phyloP scores from a whole-genome alignment of 2,113 vertebrate species.

The Istiophorus platypterus region DNA sequence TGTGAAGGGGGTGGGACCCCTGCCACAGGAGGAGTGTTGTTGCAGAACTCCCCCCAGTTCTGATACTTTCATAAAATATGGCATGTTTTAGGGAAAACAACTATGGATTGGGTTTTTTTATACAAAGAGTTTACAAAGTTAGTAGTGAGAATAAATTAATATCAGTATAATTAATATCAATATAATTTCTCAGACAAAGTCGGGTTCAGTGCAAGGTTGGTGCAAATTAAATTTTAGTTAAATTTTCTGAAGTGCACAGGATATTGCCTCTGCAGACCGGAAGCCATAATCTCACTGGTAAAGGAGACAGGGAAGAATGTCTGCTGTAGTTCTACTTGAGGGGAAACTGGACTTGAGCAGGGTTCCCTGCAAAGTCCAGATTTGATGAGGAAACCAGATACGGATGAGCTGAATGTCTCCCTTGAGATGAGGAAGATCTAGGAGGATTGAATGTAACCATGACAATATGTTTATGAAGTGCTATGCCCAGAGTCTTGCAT shows the following conservation, averaged over 20 bases:
- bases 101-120: not conserved
- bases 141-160: not conserved
- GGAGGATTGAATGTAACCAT: conserved; percentile 41
- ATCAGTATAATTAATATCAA: not conserved
- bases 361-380: conserved; percentile 37
- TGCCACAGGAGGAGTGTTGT: conserved; percentile 66
- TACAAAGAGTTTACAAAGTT: not conserved
- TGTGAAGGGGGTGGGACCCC: conserved; percentile 78
- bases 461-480: conserved; percentile 21
- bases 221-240: conserved; percentile 21
- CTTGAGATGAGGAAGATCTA: conserved; percentile 42
- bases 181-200: not conserved
- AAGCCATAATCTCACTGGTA: conserved; percentile 34
- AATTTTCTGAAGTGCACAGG: conserved; percentile 3
- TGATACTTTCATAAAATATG: conserved; percentile 49
- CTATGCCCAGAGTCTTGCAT: not conserved
- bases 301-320: conserved; percentile 31
- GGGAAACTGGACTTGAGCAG: conserved; percentile 39
- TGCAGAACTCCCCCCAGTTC: conserved; percentile 39
- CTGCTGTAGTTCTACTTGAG: conserved; percentile 51
- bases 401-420: conserved; percentile 55
- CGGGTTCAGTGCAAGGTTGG: not conserved
- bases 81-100: conserved; percentile 24
- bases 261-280: conserved; percentile 38
- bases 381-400: conserved; percentile 76